Conservation (phyloP, 1,140 invertebrate genomes). For the Heliothis subflexa region DNA sequence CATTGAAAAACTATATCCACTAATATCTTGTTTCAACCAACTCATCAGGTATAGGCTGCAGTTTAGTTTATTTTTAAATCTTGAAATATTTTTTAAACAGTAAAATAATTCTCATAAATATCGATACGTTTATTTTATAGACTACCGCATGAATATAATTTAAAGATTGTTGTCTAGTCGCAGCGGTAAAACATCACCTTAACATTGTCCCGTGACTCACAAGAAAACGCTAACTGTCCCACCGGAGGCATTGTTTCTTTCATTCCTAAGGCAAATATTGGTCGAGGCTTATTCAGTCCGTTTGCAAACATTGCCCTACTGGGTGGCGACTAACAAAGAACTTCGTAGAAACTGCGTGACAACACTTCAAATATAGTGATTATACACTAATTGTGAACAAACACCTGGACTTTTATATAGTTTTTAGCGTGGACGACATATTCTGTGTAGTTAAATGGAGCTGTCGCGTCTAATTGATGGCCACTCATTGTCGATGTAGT, state of each 20-base stretch:
- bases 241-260: slow-evolving; percentile 79
- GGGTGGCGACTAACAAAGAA: slow-evolving; percentile 79
- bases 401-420: slow-evolving; percentile 82
- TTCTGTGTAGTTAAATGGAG: slow-evolving; percentile 63
- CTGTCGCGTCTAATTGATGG: slow-evolving; percentile 75
- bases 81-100: too few relatives aligned
- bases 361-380: slow-evolving; percentile 83
- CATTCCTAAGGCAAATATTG: slow-evolving; percentile 84
- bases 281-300: slow-evolving; percentile 71
- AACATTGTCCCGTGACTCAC: slow-evolving; percentile 67
- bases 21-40: too few relatives aligned
- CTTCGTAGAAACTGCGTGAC: slow-evolving; percentile 79
- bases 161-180: background rate
- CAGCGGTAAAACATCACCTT: slow-evolving; percentile 57
- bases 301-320: slow-evolving; percentile 81
- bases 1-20: too few relatives aligned
- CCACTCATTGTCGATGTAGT: slow-evolving; percentile 67
- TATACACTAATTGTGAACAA: slow-evolving; percentile 79
- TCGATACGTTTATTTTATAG: too few relatives aligned
- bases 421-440: slow-evolving; percentile 74
- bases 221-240: slow-evolving; percentile 79
- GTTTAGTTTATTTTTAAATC: too few relatives aligned
- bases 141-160: too few relatives aligned
- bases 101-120: too few relatives aligned
- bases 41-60: too few relatives aligned